Conservation (phyloP, 2,797 vertebrate genomes). For the Galagoides demidoff region DNA sequence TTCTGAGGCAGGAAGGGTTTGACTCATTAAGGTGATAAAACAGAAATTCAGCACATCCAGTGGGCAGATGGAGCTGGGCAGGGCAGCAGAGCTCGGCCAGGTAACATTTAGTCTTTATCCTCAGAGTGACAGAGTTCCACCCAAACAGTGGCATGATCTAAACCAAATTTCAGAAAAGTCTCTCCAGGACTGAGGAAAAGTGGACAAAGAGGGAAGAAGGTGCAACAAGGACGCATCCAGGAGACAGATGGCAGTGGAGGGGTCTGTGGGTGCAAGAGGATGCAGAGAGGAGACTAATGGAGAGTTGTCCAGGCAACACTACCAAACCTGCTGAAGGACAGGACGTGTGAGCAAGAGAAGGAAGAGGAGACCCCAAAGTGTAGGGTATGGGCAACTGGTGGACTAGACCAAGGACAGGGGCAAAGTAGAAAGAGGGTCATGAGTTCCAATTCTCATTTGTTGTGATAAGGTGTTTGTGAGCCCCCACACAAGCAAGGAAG, state of each 20-base stretch:
- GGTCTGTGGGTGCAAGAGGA: background rate
- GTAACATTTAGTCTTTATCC: background rate
- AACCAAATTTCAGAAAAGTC: background rate
- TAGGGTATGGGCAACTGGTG: background rate
- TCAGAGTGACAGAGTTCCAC: background rate
- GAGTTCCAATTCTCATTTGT: background rate
- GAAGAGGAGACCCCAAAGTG: background rate
- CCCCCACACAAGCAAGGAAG: background rate
- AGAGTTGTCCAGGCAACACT: background rate
- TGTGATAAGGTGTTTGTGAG: background rate
- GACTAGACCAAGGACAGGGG: background rate
- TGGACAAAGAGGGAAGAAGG: background rate
- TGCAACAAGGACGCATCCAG: background rate
- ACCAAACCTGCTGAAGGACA: background rate
- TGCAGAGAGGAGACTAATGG: background rate
- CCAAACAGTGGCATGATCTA: background rate
- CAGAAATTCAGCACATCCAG: no score
- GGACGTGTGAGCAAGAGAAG: background rate
- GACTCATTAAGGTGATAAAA: no score
- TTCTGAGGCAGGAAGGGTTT: no score
- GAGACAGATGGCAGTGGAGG: background rate
- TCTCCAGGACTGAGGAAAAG: background rate
- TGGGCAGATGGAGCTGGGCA: no score
- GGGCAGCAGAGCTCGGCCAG: no score
- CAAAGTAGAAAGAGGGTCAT: background rate